Evolutionary conservation across 2,888 invertebrate genomes (phyloP).

Genomic region (Acronicta psi): DNA sequence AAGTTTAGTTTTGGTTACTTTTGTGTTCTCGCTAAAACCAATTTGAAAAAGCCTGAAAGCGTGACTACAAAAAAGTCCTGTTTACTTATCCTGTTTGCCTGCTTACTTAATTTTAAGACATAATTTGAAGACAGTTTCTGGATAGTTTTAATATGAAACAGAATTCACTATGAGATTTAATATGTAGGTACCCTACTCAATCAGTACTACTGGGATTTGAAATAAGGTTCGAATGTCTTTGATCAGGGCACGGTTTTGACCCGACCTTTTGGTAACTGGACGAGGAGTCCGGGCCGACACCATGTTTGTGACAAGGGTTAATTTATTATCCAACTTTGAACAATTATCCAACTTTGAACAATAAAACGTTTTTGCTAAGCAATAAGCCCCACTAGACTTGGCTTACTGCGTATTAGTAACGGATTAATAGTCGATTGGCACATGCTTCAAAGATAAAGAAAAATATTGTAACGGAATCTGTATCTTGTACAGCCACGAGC

Average conservation of each 20-base stretch:
- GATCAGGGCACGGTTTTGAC: constrained; percentile 12
- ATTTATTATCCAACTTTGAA: too few species aligned
- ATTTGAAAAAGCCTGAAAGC: background rate
- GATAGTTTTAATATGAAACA: background rate
- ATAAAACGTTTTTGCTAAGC: too few species aligned
- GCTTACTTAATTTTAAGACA: too few species aligned
- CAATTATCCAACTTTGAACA: too few species aligned
- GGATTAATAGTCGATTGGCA: too few species aligned
- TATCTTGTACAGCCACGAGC: too few species aligned
- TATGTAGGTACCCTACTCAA: constrained; percentile 14
- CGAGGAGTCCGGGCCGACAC: background rate
- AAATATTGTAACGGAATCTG: too few species aligned
- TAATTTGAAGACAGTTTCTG: too few species aligned
- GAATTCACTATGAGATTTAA: constrained; percentile 1
- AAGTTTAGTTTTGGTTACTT: constrained; percentile 22
- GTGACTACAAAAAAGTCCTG: background rate
- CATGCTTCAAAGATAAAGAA: too few species aligned
- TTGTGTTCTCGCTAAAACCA: background rate
- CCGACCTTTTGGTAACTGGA: background rate
- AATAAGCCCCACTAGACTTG: too few species aligned
- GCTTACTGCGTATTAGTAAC: too few species aligned
- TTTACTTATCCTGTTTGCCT: too few species aligned
- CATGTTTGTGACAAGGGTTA: background rate
- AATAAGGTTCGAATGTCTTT: constrained; percentile 21
- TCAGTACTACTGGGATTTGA: background rate